phyloP scores from a whole-genome alignment of 2,888 invertebrate genomes.

The Epinotia ramella region DNA sequence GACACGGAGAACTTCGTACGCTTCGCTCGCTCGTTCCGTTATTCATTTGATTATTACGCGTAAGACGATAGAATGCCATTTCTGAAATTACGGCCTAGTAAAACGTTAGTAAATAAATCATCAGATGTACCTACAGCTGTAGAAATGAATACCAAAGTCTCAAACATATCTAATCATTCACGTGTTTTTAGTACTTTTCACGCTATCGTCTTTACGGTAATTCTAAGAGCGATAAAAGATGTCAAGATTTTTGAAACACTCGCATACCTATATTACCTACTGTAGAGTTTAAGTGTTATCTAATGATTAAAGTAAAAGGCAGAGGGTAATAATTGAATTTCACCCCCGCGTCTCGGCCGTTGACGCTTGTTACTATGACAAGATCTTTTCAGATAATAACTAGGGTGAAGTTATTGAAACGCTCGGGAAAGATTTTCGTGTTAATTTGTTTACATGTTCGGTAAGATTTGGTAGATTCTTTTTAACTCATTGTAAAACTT shows the following conservation, averaged over 20 bases:
- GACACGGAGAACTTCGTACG: too few relatives aligned
- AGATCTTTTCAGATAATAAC: conserved; percentile 8
- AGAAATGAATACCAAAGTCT: too few relatives aligned
- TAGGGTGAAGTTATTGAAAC: not conserved
- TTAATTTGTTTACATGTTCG: not conserved
- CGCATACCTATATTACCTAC: not conserved
- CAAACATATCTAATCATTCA: too few relatives aligned
- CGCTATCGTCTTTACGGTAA: not conserved
- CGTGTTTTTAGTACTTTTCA: too few relatives aligned
- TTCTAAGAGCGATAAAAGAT: not conserved
- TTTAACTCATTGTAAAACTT: too few relatives aligned
- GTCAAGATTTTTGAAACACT: not conserved
- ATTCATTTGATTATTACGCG: too few relatives aligned
- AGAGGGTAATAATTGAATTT: conserved; percentile 23
- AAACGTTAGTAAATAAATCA: too few relatives aligned
- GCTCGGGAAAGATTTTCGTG: not conserved
- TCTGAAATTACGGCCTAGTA: too few relatives aligned
- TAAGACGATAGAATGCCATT: too few relatives aligned
- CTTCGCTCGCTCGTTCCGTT: too few relatives aligned
- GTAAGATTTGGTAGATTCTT: not conserved
- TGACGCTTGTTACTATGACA: conserved; percentile 14
- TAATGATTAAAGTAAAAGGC: conserved; percentile 8
- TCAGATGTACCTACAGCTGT: too few relatives aligned
- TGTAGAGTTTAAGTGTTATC: conserved; percentile 10
- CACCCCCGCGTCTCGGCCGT: not conserved